Evolutionary conservation across 2,888 invertebrate genomes (phyloP).

Genomic region (Apodemia hepburni): DNA sequence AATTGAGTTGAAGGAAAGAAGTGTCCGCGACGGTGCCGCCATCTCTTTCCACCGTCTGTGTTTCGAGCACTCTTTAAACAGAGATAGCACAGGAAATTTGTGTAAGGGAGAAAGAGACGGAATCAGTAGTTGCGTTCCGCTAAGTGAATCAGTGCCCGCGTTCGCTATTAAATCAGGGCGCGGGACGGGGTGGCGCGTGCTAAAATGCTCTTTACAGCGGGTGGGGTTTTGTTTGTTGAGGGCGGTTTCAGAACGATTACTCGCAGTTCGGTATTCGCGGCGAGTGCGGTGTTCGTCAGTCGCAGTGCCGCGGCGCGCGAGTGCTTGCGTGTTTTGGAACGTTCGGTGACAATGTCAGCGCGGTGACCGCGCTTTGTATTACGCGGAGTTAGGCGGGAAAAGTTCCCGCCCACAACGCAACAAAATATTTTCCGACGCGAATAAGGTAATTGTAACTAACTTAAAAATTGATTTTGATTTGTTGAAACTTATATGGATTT

Average conservation of each 20-base stretch:
- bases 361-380: conserved; percentile 67
- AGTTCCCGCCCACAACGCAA: conserved; percentile 68
- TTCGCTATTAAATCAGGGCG: conserved; percentile 78
- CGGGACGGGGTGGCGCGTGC: conserved; percentile 66
- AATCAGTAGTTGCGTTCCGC: conserved; percentile 71
- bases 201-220: conserved; percentile 76
- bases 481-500: neutral
- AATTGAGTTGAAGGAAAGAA: conserved; percentile 76
- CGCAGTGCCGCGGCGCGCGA: conserved; percentile 48
- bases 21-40: conserved; percentile 57
- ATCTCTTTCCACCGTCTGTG: conserved; percentile 55
- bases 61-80: conserved; percentile 38
- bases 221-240: conserved; percentile 78
- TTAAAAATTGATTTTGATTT: neutral
- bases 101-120: conserved; percentile 58
- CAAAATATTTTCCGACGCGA: conserved; percentile 81
- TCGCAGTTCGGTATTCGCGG: conserved; percentile 43
- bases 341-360: conserved; percentile 56
- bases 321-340: conserved; percentile 49
- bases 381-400: conserved; percentile 69
- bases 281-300: conserved; percentile 45
- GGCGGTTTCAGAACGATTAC: conserved; percentile 71
- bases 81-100: conserved; percentile 38
- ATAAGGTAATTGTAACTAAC: conserved; percentile 59
- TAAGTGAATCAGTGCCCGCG: conserved; percentile 80